Base-by-base conservation (phyloP, 2,797 vertebrate species). In the Delichon dasypus region DNA sequence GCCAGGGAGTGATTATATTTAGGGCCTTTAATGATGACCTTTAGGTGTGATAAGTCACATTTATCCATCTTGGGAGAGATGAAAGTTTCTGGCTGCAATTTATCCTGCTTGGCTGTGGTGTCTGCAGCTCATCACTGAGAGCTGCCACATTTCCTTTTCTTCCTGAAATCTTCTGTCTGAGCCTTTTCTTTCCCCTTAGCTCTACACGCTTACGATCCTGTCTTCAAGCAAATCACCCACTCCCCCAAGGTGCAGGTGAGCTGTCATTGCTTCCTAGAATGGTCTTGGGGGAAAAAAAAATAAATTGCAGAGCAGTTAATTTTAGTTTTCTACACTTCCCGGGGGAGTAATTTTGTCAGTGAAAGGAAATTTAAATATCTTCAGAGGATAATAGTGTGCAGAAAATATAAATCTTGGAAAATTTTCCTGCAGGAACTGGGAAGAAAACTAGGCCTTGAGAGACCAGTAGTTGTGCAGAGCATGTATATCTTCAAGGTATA, bases 401-500 rank as follows among this genome's bases (percentile, higher is more conserved):
- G 30, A 88, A 84, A 66, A 80, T 4, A 4, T 42, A 40, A 64
- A 72, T 42, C 18, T 74, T 68, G 65, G 42, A 20, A 84, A 51
- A 20, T 51, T 89, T 80, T 85, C 22, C 70, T 85, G 36, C 79
- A 99, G 99, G 98, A 97, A 38, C 32, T 99, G 55, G 98, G 93
- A 26, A 98, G 97, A 96, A 98, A 98, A 93, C 93, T 99, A 70
- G 98, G 98, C 19, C 95, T 99, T 30, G 95, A 97, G 67, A 97
- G 79, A 84, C 99, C 99, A 2, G 98, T 99, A 74, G 96, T 99
- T 80, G 97, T 99, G 60, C 99, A 99, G 93, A 99, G 99, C 97
- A 99, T 99, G 99, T 99, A 99, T 93, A 99, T 99, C 88, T 99
- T 99, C 96, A 99, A 99, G 99, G 99, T 99, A 98, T 5, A 10